Base-by-base conservation (phyloP, 2,888 invertebrate genomes). In the Diplolepis rosae region DNA sequence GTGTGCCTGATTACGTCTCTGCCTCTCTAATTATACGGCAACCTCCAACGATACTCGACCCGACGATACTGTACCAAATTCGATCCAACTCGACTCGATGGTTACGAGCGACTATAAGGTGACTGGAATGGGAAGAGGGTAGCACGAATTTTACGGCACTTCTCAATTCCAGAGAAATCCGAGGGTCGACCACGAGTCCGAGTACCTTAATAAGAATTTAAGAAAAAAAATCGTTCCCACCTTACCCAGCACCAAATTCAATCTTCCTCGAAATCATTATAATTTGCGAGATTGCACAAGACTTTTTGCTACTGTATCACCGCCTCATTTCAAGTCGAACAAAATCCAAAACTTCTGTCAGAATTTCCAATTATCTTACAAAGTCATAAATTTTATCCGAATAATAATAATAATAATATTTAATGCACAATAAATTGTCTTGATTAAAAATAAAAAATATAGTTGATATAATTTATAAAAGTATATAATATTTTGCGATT, bases 1-100 rank as follows among this genome's bases (percentile, higher is more conserved):
- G 73, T 79, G 77, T 79, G 74, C 79, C 81, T 80, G 83, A 82
- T 83, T 83, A 79, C 80, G 82, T 80, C 77, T 78, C 80, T 79
- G 78, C 77, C 76, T 79, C 82, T 81, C 80, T 81, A 81, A 83
- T 83, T 82, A 82, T 78, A 77, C 77, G 69, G 79, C 77, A 79
- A 77, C 78, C 79, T 78, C 76, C 76, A 76, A 78, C 77, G 80
- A 82, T 78, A 78, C 78, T 80, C 77, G 77, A 77, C 73, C 69
- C 77, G 73, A 79, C 72, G 71, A 70, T 72, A 67, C 65, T 65
- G 71, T 18, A 18, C 45, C 45, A 45, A 45, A 71, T 56, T 68
- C 67, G 67, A 74, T 69, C 65, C 61, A 68, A 68, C 71, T 70
- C 68, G 65, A 72, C 69, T 71, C 77, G 66, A 71, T 67, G 69